phyloP scores from a whole-genome alignment of 2,888 invertebrate species.

The Hartigia nigra region DNA sequence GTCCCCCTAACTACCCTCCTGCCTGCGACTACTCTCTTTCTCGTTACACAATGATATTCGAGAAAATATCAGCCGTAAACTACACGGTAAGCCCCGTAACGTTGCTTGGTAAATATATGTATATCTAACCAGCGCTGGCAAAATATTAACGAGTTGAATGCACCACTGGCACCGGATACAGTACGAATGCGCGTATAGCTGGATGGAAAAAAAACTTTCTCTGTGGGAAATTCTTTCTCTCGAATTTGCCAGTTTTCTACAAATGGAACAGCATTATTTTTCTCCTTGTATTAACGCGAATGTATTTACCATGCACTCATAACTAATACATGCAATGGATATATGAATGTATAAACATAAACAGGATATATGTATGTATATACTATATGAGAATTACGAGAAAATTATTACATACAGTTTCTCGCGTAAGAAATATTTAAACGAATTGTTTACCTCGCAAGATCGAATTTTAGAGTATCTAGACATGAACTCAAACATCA shows the following conservation, averaged over 20 bases:
- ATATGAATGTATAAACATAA: background rate
- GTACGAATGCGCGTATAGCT: background rate
- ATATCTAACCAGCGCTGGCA: background rate
- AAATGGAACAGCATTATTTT: background rate
- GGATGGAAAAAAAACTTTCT: background rate
- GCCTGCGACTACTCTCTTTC: background rate
- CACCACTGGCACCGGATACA: background rate
- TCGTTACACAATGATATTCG: background rate
- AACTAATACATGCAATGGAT: background rate
- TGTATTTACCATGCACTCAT: background rate
- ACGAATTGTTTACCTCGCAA: too few relatives aligned
- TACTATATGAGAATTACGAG: background rate
- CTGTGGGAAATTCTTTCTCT: background rate
- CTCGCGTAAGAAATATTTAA: background rate
- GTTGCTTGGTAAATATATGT: background rate
- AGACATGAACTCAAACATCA: too few relatives aligned
- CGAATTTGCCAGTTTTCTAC: background rate
- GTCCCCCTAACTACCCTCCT: background rate
- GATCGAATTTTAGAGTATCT: too few relatives aligned
- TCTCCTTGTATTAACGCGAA: background rate
- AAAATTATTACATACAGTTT: background rate
- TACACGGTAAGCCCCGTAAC: background rate
- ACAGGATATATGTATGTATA: background rate
- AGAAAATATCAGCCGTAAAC: background rate
- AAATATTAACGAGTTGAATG: background rate